These are phyloP conservation scores for Dreissena polymorpha DNA, from an alignment of 1,140 invertebrate genomes.

Conservation along the genomic window DNA sequence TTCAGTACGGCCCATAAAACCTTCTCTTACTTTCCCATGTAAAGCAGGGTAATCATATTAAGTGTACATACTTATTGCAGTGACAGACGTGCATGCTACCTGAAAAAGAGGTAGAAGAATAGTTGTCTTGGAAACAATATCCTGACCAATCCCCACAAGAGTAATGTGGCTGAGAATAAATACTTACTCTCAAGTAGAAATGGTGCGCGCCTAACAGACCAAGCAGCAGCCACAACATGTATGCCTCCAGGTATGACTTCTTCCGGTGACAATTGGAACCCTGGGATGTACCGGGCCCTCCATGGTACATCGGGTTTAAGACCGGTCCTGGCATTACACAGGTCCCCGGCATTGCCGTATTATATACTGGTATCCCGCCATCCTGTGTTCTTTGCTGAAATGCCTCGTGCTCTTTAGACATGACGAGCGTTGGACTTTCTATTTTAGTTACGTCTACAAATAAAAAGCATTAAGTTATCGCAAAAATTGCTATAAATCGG, in stretches of 20 bases:
- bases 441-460: no score
- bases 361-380: background rate
- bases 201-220: slow-evolving; percentile 39
- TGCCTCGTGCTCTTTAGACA: slow-evolving; percentile 48
- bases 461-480: no score
- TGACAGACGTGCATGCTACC: no score
- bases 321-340: background rate
- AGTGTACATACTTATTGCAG: no score
- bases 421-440: background rate
- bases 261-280: background rate
- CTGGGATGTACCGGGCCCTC: background rate
- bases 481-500: no score
- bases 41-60: no score
- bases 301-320: background rate
- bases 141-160: no score
- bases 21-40: no score
- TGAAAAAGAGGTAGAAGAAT: no score
- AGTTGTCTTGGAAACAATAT: no score
- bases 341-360: background rate
- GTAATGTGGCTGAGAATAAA: no score
- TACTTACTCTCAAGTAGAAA: slow-evolving; percentile 47
- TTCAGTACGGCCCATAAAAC: no score
- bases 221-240: slow-evolving; percentile 36
- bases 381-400: slow-evolving; percentile 17
- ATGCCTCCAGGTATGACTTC: slow-evolving; percentile 40